Evolutionary conservation across 2,113 vertebrate genomes (phyloP), one percentile per base, ranked within the genome.

Genomic region (Pachyramphus minor): DNA sequence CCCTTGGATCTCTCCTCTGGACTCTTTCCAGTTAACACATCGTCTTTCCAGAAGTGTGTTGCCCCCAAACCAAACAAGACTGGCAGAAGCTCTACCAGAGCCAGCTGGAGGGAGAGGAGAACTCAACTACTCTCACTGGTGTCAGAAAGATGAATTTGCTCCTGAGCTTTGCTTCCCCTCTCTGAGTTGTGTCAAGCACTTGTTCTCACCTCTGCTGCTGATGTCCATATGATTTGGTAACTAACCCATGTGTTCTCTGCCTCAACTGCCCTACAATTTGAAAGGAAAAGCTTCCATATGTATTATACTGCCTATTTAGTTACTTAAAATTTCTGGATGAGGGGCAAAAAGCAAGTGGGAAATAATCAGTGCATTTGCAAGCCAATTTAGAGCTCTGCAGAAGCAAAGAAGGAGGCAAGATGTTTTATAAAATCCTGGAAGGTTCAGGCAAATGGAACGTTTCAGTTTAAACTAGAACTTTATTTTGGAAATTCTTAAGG

Each of bases 401-500:
- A 42, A 81, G 84, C 52, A 56, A 80, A 88, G 62, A 47, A 63
- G 21, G 9, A 18, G 52, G 33, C 31, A 56, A 80, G 58, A 47
- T 80, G 25, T 39, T 84, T 84, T 78, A 78, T 60, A 47, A 93
- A 95, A 68, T 88, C 49, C 69, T 90, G 93, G 72, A 85, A 74
- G 52, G 60, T 55, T 28, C 55, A 84, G 60, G 30, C 35, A 86
- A 96, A 41, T 93, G 74, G 87, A 94, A 86, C 63, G 63, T 90
- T 81, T 92, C 47, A 12, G 49, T 92, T 75, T 55, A 30, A 96
- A 63, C 35, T 47, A 18, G 22, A 62, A 39, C 68, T 91, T 90
- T 91, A 44, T 77, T 92, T 90, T 94, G 95, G 72, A 88, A 92
- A 96, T 95, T 64, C 68, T 93, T 53, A 60, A 90, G 71, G 71